A percentile compares a stretch with the other conserved stretches of the same genome.
These are phyloP conservation scores for Myotis davidii DNA, from an alignment of 2,113 vertebrate genomes.

Conservation along the genomic window DNA sequence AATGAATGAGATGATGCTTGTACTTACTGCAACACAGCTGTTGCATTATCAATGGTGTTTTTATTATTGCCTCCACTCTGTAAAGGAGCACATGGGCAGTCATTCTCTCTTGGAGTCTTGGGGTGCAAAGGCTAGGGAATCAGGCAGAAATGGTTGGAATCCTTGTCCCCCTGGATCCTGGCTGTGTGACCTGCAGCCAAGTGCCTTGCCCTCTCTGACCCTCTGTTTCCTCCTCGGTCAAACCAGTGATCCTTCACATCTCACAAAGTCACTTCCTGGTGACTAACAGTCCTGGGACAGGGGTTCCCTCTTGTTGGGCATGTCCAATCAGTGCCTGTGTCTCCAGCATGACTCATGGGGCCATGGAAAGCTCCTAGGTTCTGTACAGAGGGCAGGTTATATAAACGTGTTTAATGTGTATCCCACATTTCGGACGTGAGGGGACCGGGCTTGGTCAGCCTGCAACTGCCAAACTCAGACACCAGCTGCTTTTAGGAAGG, in stretches of 20 bases:
- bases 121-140: neutral
- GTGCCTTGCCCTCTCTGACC: neutral
- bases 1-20: neutral
- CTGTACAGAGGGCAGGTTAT: constrained; percentile 71
- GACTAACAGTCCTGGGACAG: neutral
- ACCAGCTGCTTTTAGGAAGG: neutral
- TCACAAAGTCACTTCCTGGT: neutral
- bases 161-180: neutral
- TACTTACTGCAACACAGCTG: neutral
- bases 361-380: constrained; percentile 64
- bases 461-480: neutral
- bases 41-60: neutral
- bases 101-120: neutral
- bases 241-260: neutral
- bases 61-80: neutral
- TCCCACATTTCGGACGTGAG: constrained; percentile 20
- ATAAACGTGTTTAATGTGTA: constrained; percentile 59
- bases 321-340: constrained; percentile 56
- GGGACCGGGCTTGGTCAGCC: neutral
- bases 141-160: neutral
- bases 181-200: constrained; percentile 34
- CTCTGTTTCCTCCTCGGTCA: constrained; percentile 4
- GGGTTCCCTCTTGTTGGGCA: constrained; percentile 14
- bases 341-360: constrained; percentile 60
- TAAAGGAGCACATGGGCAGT: neutral